Evolutionary conservation across 1,140 invertebrate genomes (phyloP).

Genomic region (Coenobita brevimanus): DNA sequence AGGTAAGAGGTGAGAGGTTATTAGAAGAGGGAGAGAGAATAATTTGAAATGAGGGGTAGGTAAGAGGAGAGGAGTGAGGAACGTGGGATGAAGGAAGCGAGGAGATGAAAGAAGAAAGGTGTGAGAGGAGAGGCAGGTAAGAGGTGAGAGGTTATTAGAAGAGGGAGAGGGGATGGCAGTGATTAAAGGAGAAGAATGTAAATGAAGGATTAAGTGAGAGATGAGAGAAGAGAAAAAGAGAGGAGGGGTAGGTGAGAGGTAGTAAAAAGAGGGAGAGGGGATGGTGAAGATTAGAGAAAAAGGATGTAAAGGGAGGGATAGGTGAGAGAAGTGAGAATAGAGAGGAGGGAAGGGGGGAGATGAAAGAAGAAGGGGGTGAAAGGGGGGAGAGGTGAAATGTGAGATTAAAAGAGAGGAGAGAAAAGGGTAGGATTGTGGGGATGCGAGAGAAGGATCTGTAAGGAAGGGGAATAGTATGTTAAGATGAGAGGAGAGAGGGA

Average conservation of each 20-base stretch:
- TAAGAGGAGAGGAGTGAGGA: not conserved
- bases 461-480: no score
- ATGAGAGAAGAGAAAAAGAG: not conserved
- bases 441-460: no score
- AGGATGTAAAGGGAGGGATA: not conserved
- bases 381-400: no score
- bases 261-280: conserved; percentile 1
- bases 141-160: not conserved
- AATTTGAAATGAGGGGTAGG: not conserved
- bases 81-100: not conserved
- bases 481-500: conserved; percentile 1
- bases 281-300: not conserved
- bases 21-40: not conserved
- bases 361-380: no score
- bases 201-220: not conserved
- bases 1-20: not conserved
- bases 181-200: not conserved
- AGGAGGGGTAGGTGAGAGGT: not conserved
- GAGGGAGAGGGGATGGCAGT: not conserved
- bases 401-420: no score
- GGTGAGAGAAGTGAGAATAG: no score
- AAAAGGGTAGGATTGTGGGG: no score
- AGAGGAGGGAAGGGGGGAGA: no score
- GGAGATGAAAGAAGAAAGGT: no score
- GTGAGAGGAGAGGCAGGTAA: not conserved